Conservation (phyloP, 2,113 vertebrate genomes). For the Callocephalon fimbriatum region DNA sequence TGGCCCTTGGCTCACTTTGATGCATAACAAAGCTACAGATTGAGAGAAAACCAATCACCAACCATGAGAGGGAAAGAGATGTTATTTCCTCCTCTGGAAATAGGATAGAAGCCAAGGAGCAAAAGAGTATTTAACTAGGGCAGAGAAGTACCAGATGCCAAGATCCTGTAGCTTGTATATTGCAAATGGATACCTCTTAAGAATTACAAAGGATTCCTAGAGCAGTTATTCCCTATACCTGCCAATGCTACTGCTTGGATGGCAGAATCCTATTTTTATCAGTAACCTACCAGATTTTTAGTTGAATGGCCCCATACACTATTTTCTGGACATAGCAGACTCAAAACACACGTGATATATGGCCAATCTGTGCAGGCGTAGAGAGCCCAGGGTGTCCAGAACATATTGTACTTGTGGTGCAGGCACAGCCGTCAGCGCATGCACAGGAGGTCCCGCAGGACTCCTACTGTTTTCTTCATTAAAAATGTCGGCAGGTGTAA, state of each 20-base stretch:
- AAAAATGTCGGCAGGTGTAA: background rate
- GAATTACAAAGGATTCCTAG: background rate
- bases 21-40: slow-evolving; percentile 37
- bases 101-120: slow-evolving; percentile 32
- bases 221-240: background rate
- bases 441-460: background rate
- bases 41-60: slow-evolving; percentile 39
- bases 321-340: background rate
- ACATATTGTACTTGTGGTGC: background rate
- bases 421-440: background rate
- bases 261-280: background rate
- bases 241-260: background rate
- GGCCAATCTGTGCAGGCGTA: background rate
- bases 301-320: background rate
- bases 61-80: background rate
- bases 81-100: slow-evolving; percentile 38
- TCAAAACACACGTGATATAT: background rate
- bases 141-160: background rate
- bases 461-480: background rate
- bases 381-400: background rate
- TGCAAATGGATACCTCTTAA: background rate
- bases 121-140: background rate
- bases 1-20: slow-evolving; percentile 3
- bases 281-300: background rate
- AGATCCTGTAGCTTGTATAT: background rate